Base-by-base conservation (phyloP, 2,888 invertebrate species). In the Eurois occulta region DNA sequence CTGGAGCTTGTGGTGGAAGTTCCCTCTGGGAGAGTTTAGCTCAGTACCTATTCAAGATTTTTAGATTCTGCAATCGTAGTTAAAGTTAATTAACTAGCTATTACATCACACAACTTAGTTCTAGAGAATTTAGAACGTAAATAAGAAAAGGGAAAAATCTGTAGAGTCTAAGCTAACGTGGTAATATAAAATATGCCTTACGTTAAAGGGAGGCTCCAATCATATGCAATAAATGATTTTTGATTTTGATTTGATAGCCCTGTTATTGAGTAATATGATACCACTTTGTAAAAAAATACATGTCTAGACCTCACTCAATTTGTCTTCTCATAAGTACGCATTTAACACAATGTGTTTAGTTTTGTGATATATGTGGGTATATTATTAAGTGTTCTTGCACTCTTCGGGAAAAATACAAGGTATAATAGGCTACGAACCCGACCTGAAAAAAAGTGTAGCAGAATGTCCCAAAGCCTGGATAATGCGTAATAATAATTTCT, bases 81-180 rank as follows among this genome's bases (percentile, higher is more conserved):
- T 41, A 75, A 72, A 80, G 55, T 68, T 68, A 43, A 68, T 75
- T 62, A 72, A 68, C 75, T 64, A 28, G 60, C 28, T 71, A 64
- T 71, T 80, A 64, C 55, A 68, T 64, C 67, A 24, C 43, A 41
- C 28, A 70, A 71, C 35, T 79, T 74, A 67, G 66, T 79, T 65
- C 16, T 58, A 65, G 38, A 48, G 48, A 18, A 48, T 48, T 48
- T 48, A 21, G 7, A 48, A 48, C 21, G 48, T 8, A 48, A 21
- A 48, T 48, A 48, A 48, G 48, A 21, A 8, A 48, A 21, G 48
- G 0, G 1, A 18, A 48, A 48, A 48, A 48, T 21, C 0, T 48
- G 21, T 21, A 11, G n/a, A 52, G 52, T 52, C 24, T 52, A n/a
- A 52, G 52, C 52, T 52, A n/a, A 52, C 52, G 52, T 52, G 10